Conservation (phyloP, 92 coral and sea anemone species). For the Actinostola sp. region DNA sequence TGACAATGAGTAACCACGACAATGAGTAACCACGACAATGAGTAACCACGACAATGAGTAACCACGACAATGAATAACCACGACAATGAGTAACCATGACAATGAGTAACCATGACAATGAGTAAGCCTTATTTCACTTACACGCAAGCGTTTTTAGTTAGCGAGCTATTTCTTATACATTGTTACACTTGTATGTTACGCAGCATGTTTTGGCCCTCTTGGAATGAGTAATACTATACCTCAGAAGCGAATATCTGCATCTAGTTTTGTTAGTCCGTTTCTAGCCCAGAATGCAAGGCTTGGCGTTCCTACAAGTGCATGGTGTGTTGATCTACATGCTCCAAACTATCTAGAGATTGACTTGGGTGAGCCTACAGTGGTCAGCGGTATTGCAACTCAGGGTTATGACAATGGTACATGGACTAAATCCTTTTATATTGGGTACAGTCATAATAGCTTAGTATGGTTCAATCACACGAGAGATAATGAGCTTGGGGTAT, state of each 20-base stretch:
- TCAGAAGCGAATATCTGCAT: background rate
- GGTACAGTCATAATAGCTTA: conserved; percentile 7
- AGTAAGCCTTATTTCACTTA: too few relatives aligned
- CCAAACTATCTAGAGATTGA: conserved; percentile 23
- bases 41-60: too few relatives aligned
- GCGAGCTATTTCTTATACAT: too few relatives aligned
- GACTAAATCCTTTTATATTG: conserved; percentile 20
- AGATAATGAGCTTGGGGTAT: conserved; percentile 11
- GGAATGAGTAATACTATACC: background rate
- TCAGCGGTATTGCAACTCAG: conserved; percentile 38
- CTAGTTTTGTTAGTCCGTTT: too few relatives aligned
- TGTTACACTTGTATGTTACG: too few relatives aligned
- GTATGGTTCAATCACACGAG: conserved; percentile 27
- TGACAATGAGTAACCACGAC: too few relatives aligned
- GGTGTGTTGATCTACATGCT: background rate
- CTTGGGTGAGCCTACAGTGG: conserved; percentile 1
- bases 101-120: too few relatives aligned
- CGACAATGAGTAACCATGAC: too few relatives aligned
- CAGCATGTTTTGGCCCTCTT: conserved; percentile 39
- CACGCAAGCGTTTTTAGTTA: too few relatives aligned
- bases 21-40: too few relatives aligned
- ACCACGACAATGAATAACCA: too few relatives aligned
- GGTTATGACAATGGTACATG: background rate
- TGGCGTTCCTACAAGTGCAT: conserved; percentile 1
- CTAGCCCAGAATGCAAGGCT: too few relatives aligned